Evolutionary conservation across 1,140 invertebrate genomes (phyloP), one percentile per base, ranked within the genome.

Genomic region (Drosophila rhopaloa): DNA sequence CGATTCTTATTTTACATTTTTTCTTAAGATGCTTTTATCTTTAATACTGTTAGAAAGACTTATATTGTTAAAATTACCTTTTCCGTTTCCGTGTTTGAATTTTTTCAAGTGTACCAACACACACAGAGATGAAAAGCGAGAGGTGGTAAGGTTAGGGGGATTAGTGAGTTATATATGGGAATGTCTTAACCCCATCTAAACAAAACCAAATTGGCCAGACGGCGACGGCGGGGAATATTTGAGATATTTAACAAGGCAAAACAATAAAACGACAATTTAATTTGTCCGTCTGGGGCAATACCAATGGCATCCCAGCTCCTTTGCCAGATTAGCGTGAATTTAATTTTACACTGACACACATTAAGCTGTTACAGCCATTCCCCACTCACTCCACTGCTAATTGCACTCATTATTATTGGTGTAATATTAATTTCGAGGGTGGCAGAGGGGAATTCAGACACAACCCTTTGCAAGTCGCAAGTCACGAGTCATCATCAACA

Each of bases 161-260:
- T 88, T 85, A 85, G 81, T 81, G 51, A 81, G 81, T 84, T 84
- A 85, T 85, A 84, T 85, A 85, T 84, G 81, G 81, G 77, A 81
- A 85, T 89, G 84, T 88, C 84, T 88, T 88, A 88, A 89, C 80
- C 84, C 84, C 84, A 90, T 88, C 83, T 86, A 85, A 85, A 85
- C 79, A 86, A 88, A 86, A 44, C 47, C 83, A 88, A 72, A 88
- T 86, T 82, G 75, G 81, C 66, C 76, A 73, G 80, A 72, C 43
- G 63, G 41, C 41, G 83, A 65, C 66, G 76, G 79, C 32, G n/a
- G 76, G 74, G 79, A 82, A 82, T 83, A 89, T 86, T 83, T 67
- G 51, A 88, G 84, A 65, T 88, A 86, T 86, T 86, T 83, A 79
- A 83, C 78, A 73, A 71, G 79, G 77, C 81, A 60, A 84, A 84